Evolutionary conservation across 1,140 invertebrate species (phyloP).

Genomic region (Sarcophaga peregrina): DNA sequence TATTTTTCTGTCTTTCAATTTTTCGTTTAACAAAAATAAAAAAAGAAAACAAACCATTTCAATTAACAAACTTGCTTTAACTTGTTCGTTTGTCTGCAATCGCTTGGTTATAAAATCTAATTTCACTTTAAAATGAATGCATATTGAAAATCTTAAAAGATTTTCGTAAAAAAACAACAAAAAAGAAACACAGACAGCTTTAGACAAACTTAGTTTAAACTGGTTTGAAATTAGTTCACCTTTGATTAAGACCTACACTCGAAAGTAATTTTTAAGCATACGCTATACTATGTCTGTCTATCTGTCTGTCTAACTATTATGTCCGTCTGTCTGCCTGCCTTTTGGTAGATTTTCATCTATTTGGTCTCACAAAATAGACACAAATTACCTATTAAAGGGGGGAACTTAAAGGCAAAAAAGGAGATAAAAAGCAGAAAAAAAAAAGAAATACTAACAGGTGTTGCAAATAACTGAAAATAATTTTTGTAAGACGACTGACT

Average conservation of each 20-base stretch:
- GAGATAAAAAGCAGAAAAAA: background rate
- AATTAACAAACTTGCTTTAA: no score
- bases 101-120: no score
- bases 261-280: background rate
- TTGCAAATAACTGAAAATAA: background rate
- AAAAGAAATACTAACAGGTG: background rate
- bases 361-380: background rate
- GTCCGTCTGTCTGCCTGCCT: background rate
- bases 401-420: background rate
- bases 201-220: background rate
- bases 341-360: background rate
- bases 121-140: no score
- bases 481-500: no score
- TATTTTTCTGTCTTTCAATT: no score
- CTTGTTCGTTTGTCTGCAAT: no score
- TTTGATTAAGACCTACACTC: conserved; percentile 24
- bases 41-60: no score
- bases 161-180: no score
- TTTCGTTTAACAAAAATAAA: no score
- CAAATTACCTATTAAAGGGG: background rate
- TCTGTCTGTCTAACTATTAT: background rate
- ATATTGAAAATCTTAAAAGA: no score
- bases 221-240: conserved; percentile 22
- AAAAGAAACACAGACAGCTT: no score
- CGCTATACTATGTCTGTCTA: background rate